Conservation (phyloP, 2,888 invertebrate genomes). For the Rhyacophila evoluta region DNA sequence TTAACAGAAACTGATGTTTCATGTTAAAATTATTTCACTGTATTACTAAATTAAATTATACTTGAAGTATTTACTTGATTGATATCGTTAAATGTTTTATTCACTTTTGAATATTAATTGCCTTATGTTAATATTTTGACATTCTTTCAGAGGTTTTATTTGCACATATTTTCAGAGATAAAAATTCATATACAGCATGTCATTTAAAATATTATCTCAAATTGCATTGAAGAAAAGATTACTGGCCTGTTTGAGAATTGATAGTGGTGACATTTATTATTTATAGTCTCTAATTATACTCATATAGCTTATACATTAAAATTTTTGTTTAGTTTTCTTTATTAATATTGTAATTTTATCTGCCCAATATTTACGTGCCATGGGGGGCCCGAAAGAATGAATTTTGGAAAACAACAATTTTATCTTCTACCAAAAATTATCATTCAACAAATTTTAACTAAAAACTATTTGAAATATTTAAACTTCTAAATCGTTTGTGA, state of each 20-base stretch:
- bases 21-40: too few species aligned
- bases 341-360: neutral
- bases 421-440: too few species aligned
- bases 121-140: neutral
- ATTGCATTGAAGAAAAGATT: conserved; percentile 12
- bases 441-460: too few species aligned
- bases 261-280: neutral
- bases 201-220: neutral
- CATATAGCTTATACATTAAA: neutral
- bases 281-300: neutral
- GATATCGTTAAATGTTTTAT: too few species aligned
- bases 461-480: too few species aligned
- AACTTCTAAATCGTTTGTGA: too few species aligned
- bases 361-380: neutral
- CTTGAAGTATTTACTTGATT: too few species aligned
- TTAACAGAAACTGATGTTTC: too few species aligned
- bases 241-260: neutral
- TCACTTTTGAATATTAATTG: too few species aligned
- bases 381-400: neutral
- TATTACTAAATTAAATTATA: too few species aligned
- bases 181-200: neutral
- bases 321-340: neutral
- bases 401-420: too few species aligned
- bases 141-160: neutral
- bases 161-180: neutral